Percentiles rank a stretch among this genome's conserved stretches.
phyloP scores from a whole-genome alignment of 92 coral and sea anemone species.

The Epizoanthus ramosus region DNA sequence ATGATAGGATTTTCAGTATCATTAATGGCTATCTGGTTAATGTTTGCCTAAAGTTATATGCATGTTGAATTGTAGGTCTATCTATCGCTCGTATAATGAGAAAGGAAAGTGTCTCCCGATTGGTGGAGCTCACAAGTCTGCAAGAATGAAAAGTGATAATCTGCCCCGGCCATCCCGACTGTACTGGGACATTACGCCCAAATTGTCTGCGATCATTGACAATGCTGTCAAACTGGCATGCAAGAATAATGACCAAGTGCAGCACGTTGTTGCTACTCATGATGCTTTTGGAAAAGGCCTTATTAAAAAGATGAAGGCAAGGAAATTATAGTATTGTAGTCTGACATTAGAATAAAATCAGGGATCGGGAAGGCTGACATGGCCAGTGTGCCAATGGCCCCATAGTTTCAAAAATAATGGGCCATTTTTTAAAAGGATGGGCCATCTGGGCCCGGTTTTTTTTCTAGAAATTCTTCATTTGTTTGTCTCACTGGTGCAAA shows the following conservation, averaged over 20 bases:
- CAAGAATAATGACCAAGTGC: slow-evolving; percentile 83
- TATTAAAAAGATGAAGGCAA: slow-evolving; percentile 74
- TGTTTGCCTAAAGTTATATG: background rate
- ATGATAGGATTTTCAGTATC: too few relatives aligned
- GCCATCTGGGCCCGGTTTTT: too few relatives aligned
- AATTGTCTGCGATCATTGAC: slow-evolving; percentile 71
- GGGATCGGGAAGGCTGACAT: too few relatives aligned
- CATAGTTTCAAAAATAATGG: too few relatives aligned
- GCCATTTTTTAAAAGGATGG: too few relatives aligned
- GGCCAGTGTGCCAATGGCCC: too few relatives aligned
- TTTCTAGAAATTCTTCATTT: too few relatives aligned
- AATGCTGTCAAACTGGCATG: slow-evolving; percentile 76
- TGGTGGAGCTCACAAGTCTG: slow-evolving; percentile 91
- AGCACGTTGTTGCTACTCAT: slow-evolving; percentile 78
- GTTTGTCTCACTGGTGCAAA: too few relatives aligned
- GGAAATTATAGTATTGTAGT: background rate
- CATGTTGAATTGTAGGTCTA: slow-evolving; percentile 54
- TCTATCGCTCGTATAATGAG: slow-evolving; percentile 94
- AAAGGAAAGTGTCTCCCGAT: slow-evolving; percentile 91
- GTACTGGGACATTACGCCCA: slow-evolving; percentile 88
- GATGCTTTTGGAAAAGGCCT: slow-evolving; percentile 95
- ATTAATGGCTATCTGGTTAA: too few relatives aligned
- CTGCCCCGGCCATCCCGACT: slow-evolving; percentile 81
- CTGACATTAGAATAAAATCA: too few relatives aligned
- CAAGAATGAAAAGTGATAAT: slow-evolving; percentile 75